Conservation (phyloP, 2,797 vertebrate species). For the Oceanodroma leucorhoa region DNA sequence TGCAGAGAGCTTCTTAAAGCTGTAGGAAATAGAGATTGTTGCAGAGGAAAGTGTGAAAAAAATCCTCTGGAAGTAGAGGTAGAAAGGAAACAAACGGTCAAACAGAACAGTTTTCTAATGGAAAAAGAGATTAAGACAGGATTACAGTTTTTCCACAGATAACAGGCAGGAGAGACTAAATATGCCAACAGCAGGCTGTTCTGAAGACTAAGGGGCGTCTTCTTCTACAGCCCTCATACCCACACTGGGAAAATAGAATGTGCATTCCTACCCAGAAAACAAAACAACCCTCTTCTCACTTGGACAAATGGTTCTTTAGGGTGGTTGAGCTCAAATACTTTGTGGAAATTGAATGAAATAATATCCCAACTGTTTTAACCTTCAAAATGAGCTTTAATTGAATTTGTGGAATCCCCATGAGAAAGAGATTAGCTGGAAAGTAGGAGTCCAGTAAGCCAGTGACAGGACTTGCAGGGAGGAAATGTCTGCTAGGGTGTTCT, state of each 20-base stretch:
- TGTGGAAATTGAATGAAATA: neutral
- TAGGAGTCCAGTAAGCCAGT: neutral
- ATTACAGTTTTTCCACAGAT: neutral
- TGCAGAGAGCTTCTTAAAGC: neutral
- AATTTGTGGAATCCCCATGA: neutral
- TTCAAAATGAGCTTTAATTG: neutral
- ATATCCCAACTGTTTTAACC: neutral
- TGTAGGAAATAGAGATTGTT: neutral
- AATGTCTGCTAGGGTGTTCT: neutral
- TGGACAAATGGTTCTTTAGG: neutral
- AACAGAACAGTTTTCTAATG: neutral
- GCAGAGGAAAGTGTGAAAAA: neutral
- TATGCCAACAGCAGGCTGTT: neutral
- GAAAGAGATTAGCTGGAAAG: neutral
- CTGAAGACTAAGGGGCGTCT: neutral
- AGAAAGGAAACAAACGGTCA: neutral
- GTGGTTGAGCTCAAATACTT: neutral
- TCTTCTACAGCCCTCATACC: neutral
- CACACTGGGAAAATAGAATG: neutral
- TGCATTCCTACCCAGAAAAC: neutral
- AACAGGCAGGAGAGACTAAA: neutral
- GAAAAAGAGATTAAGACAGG: constrained; percentile 11
- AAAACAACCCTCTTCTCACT: neutral
- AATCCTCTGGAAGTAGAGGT: neutral
- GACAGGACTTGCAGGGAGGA: neutral